Percentiles rank a stretch among this genome's conserved stretches.
Evolutionary conservation across 2,888 invertebrate genomes (phyloP).

Genomic region (Hypolimnas misippus): DNA sequence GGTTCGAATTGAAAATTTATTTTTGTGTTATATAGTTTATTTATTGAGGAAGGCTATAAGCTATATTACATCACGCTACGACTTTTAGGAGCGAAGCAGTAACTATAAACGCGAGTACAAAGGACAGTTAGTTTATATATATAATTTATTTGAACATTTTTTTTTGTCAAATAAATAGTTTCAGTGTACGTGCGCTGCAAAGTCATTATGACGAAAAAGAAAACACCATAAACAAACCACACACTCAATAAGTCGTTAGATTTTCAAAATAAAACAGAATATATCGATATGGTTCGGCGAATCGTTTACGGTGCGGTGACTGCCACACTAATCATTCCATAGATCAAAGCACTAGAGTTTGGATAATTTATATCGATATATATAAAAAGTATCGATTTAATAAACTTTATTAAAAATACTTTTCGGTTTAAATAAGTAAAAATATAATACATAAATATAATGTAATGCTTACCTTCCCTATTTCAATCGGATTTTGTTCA

Average conservation of each 20-base stretch:
- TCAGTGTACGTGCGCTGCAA: not conserved
- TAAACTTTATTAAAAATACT: not conserved
- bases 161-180: too few species aligned
- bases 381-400: not conserved
- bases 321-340: conserved; percentile 33
- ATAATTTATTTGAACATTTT: too few species aligned
- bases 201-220: not conserved
- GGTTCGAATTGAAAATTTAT: too few species aligned
- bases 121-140: too few species aligned
- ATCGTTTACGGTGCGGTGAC: conserved; percentile 29
- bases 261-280: conserved; percentile 28
- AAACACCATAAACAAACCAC: not conserved
- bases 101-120: too few species aligned
- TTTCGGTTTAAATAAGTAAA: not conserved
- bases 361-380: not conserved
- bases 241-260: not conserved
- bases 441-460: too few species aligned
- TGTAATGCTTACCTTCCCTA: too few species aligned
- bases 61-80: too few species aligned
- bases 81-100: too few species aligned
- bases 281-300: conserved; percentile 36
- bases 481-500: too few species aligned
- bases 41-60: too few species aligned
- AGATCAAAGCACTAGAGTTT: conserved; percentile 19
- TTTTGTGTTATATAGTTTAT: too few species aligned